Evolutionary conservation across 2,797 vertebrate genomes (phyloP), one percentile per base, ranked within the genome.

Genomic region (Intellagama lesueurii): DNA sequence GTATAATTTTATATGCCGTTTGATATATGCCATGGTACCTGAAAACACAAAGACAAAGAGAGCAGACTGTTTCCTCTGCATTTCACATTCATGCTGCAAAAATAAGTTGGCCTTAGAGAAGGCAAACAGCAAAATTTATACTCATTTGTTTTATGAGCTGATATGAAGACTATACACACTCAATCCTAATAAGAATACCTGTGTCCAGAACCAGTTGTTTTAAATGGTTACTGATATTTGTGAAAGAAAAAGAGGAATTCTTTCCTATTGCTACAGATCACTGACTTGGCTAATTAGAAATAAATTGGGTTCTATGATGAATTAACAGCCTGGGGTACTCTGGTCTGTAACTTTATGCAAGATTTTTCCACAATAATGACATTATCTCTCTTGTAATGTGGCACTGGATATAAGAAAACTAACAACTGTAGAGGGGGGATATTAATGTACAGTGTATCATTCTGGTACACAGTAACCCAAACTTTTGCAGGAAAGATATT

Each of bases 1-100:
- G 96, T 96, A 96, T 96, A 94, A 96, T 96, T 97, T 97, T 97
- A 93, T 97, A 97, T 88, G 90, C 79, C 78, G 88, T 95, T 96
- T 96, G 92, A 90, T 96, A 92, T 94, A 94, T 91, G 89, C 86
- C 90, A 76, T 91, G 91, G 92, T 89, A 91, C 95, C 93, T 94
- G 87, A 28, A 92, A 94, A 93, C 91, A 84, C 70, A 77, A 89
- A 92, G 89, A 91, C 14, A 94, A 89, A 86, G 87, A 91, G 83
- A 90, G 93, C 89, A 91, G 89, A 89, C 79, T 32, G 30, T 69
- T 92, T 89, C 44, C 22, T 93, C 93, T 64, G 70, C 56, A 78
- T 90, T 89, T 69, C 79, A 81, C 92, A 91, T 81, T 90, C 92
- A 89, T 90, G 76, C 24, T 93, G 66, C 89, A 56, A 90, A 91